Base-by-base conservation (phyloP, 2,113 vertebrate species). In the Dicrurus megarhynchus region DNA sequence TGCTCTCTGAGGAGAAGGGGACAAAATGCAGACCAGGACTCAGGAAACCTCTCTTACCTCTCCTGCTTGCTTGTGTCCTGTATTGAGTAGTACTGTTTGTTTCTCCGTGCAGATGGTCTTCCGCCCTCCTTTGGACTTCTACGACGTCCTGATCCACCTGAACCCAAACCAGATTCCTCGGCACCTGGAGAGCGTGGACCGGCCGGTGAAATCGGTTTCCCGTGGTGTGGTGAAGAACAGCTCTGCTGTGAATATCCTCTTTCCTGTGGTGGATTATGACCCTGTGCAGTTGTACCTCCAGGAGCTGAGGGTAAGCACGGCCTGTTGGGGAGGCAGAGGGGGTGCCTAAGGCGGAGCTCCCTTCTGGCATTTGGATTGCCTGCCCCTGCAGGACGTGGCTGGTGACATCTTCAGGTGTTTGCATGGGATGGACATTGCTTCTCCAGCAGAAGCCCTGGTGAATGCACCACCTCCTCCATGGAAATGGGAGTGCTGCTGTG, bases 251-350 rank as follows among this genome's bases (percentile, higher is more conserved):
- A 96, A 97, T 3, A 96, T 98, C 49, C 96, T 98, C 22, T 97
- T 99, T 39, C 99, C 99, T 1, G 99, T 99, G 47, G 97, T 99
- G 33, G 98, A 98, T 96, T 99, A 98, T 42, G 98, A 99, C 95
- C 99, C 99, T 1, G 99, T 98, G 35, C 97, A 98, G 82, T 96
- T 97, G 64, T 99, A 99, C 89, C 97, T 99, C n/a, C 94, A 77
- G 32, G 99, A 99, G 93, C 98, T 99, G 86, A 98, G 98, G 69
- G 99, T 99, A 96, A 98, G 99, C 91, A 32, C 0, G 1, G 41
- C 21, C 32, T 3, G 2, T 2, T 41, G 22, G 50, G 19, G 28
- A 44, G 10, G 24, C 7, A 37, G 15, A 23, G 20, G 22, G 20
- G 13, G 3, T 53, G 8, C 13, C 35, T 32, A 8, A 28, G 26